Evolutionary conservation across 2,797 vertebrate genomes (phyloP).

Genomic region (Vespertilio murinus): DNA sequence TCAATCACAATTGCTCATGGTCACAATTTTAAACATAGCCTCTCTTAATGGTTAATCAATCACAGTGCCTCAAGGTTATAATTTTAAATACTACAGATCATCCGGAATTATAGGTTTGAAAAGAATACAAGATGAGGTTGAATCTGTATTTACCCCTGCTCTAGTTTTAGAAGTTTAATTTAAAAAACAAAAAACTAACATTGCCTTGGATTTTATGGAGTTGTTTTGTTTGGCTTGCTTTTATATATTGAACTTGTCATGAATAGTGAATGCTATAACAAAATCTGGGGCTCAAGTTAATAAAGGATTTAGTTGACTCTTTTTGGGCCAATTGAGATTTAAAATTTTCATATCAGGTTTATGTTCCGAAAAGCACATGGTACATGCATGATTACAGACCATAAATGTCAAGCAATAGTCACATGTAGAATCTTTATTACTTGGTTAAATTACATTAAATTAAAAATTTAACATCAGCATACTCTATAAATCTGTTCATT

Average conservation of each 20-base stretch:
- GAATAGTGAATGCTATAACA: not conserved
- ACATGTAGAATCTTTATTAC: not conserved
- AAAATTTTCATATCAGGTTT: not conserved
- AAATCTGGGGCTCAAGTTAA: not conserved
- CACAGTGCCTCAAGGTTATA: not conserved
- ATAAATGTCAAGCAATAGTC: not conserved
- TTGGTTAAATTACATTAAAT: conserved; percentile 41
- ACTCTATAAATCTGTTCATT: not conserved
- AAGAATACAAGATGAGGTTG: not conserved
- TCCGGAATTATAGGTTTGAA: not conserved
- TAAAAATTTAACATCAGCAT: not conserved
- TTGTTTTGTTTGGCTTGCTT: not conserved
- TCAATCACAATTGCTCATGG: not conserved
- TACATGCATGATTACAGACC: not conserved
- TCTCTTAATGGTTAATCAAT: not conserved
- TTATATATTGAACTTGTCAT: not conserved
- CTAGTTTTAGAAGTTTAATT: not conserved
- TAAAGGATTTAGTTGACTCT: not conserved
- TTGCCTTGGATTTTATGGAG: not conserved
- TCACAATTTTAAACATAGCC: not conserved
- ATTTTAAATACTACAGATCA: conserved; percentile 3
- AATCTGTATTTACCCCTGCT: not conserved
- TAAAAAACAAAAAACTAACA: not conserved
- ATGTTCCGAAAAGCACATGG: not conserved
- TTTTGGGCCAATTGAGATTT: not conserved